Percentiles rank a stretch among this genome's conserved stretches.
phyloP scores from a whole-genome alignment of 2,113 vertebrate species.

The Hydrolagus affinis region DNA sequence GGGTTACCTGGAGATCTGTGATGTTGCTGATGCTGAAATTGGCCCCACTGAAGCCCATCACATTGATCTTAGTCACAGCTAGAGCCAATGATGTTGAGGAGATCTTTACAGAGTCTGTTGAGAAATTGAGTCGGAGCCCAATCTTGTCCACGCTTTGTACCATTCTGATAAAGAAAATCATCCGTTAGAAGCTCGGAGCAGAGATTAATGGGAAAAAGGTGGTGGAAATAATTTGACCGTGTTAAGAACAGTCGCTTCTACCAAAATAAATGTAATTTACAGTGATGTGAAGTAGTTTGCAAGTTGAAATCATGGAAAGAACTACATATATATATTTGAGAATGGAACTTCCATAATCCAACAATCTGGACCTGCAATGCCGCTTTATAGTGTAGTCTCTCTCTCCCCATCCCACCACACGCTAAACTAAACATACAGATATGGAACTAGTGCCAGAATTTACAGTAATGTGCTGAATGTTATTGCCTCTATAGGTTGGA shows the following conservation, averaged over 20 bases:
- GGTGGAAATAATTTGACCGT: neutral
- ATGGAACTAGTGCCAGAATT: too few relatives aligned
- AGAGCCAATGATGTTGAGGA: conserved; percentile 65
- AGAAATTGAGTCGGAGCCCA: conserved; percentile 66
- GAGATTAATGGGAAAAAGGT: neutral
- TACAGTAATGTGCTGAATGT: too few relatives aligned
- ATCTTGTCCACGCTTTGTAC: conserved; percentile 69
- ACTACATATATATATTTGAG: too few relatives aligned
- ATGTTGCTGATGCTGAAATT: conserved; percentile 63
- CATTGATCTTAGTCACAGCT: conserved; percentile 62
- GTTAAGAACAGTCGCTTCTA: neutral
- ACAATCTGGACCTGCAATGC: too few relatives aligned
- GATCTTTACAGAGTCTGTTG: conserved; percentile 46
- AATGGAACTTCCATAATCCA: too few relatives aligned
- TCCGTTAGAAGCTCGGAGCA: neutral
- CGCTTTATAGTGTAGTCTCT: too few relatives aligned
- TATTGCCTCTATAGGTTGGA: too few relatives aligned
- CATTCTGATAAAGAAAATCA: conserved; percentile 54
- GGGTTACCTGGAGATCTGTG: conserved; percentile 63
- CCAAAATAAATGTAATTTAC: neutral
- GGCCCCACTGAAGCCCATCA: conserved; percentile 55
- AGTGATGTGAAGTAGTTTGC: too few relatives aligned
- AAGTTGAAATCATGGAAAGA: too few relatives aligned
- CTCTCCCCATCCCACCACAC: too few relatives aligned
- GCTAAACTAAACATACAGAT: too few relatives aligned